Evolutionary conservation across 2,113 vertebrate species (phyloP).

Genomic region (Cephalopholis sonnerati): DNA sequence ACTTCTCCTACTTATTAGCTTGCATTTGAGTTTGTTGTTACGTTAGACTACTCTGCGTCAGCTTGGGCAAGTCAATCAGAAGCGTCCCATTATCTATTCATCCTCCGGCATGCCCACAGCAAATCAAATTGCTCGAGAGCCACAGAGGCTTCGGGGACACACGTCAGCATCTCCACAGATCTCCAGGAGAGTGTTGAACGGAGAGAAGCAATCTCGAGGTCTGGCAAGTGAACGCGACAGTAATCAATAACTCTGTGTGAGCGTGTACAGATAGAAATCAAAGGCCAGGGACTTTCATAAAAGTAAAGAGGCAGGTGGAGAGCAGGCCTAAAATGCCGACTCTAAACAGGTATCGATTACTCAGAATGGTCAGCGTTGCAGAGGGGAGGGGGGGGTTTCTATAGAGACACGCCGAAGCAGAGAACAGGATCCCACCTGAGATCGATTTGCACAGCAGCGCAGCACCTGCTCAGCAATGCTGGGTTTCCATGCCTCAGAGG

Average conservation of each 20-base stretch:
- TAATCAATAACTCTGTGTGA: conserved; percentile 57
- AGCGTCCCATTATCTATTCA: conserved; percentile 56
- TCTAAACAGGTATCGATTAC: conserved; percentile 73
- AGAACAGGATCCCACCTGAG: conserved; percentile 31
- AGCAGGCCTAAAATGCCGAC: conserved; percentile 34
- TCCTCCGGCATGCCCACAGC: conserved; percentile 68
- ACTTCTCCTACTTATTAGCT: conserved; percentile 49
- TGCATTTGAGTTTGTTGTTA: conserved; percentile 56
- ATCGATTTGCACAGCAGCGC: conserved; percentile 4
- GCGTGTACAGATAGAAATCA: conserved; percentile 66
- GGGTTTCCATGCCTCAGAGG: conserved; percentile 27
- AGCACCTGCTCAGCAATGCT: conserved; percentile 31
- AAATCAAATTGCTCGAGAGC: conserved; percentile 56
- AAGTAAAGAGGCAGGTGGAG: conserved; percentile 28
- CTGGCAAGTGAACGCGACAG: conserved; percentile 16
- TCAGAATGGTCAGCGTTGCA: conserved; percentile 15
- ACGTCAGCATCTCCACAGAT: conserved; percentile 23
- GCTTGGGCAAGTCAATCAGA: conserved; percentile 55
- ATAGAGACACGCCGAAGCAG: neutral
- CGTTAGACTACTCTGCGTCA: conserved; percentile 13
- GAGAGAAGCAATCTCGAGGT: conserved; percentile 49
- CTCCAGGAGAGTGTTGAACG: conserved; percentile 17
- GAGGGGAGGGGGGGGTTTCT: neutral
- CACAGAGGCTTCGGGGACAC: conserved; percentile 18
- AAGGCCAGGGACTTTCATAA: conserved; percentile 47